These are phyloP conservation scores for Scolopax rusticola DNA, from an alignment of 2,797 vertebrate species.

Conservation along the genomic window DNA sequence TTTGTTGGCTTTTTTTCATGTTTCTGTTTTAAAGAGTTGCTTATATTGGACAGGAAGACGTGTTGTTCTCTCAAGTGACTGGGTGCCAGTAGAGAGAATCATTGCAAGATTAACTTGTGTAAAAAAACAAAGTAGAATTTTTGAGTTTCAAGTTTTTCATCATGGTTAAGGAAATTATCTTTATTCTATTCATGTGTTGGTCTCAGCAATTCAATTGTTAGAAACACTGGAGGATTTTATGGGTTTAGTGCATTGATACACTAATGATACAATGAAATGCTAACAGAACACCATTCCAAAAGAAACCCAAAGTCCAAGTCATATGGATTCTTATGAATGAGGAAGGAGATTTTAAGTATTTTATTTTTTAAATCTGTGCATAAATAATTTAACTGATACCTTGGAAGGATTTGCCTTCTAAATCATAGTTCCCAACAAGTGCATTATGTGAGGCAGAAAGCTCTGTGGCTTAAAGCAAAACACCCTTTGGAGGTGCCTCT, in stretches of 20 bases:
- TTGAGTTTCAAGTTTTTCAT: neutral
- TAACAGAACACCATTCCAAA: neutral
- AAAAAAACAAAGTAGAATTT: neutral
- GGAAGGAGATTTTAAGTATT: neutral
- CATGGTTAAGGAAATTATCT: neutral
- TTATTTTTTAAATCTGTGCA: neutral
- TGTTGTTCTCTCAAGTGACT: neutral
- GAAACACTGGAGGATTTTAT: neutral
- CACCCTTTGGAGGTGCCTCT: neutral
- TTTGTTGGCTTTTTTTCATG: neutral
- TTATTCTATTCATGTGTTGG: neutral
- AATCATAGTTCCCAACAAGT: neutral
- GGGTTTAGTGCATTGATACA: neutral
- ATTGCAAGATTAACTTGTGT: neutral
- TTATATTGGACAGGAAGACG: neutral
- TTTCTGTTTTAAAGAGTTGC: neutral
- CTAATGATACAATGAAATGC: neutral
- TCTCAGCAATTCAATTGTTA: neutral
- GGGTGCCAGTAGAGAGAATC: neutral
- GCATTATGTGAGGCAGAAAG: neutral
- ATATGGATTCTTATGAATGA: neutral
- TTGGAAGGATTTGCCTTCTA: neutral
- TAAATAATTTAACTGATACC: neutral
- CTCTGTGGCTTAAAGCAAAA: neutral
- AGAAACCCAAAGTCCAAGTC: neutral